A percentile compares a stretch with the other conserved stretches of the same genome.
Evolutionary conservation across 2,113 vertebrate species (phyloP).

Genomic region (Chlorodrepanis virens): DNA sequence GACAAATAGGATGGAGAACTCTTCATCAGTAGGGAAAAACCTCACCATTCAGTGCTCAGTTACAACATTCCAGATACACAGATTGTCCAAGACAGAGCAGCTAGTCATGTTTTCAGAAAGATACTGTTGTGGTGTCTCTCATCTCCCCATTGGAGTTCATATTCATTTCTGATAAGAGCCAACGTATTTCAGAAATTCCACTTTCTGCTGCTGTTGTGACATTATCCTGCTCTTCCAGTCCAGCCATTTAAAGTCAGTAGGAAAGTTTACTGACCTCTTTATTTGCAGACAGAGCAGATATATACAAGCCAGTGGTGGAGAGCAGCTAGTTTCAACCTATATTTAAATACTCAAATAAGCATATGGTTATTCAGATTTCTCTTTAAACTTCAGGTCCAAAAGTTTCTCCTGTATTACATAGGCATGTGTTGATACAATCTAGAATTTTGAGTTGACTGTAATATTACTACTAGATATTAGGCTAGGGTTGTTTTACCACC

Average conservation of each 20-base stretch:
- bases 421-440: background rate
- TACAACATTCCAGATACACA: background rate
- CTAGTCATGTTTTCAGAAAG: background rate
- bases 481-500: background rate
- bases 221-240: background rate
- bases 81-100: background rate
- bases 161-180: background rate
- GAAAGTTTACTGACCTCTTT: background rate
- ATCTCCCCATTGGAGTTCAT: background rate
- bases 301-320: background rate
- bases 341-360: conserved; percentile 3
- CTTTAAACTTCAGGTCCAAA: background rate
- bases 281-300: background rate
- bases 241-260: background rate
- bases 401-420: background rate
- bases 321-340: background rate
- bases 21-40: background rate
- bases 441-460: background rate
- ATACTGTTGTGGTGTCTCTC: background rate
- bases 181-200: background rate
- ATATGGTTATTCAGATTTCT: conserved; percentile 12
- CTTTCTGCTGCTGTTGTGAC: background rate
- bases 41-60: background rate
- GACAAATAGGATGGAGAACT: background rate
- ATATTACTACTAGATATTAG: background rate